Evolutionary conservation across 2,113 vertebrate genomes (phyloP), one percentile per base, ranked within the genome.

Genomic region (Vulpes ferrilata): DNA sequence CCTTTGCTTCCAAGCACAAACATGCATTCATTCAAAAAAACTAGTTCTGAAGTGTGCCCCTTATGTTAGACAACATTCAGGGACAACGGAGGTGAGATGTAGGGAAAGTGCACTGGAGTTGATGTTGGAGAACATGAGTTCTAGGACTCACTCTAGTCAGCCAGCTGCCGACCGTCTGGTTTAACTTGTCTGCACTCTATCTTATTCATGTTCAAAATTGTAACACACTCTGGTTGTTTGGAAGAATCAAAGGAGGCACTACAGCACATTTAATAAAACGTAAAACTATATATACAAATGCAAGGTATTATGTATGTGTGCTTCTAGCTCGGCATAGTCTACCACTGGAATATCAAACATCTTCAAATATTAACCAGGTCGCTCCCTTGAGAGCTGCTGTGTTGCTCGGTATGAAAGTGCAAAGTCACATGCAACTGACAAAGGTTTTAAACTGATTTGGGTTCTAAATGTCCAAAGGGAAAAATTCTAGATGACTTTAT

Each of bases 21-120:
- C 15, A 35, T 19, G 1, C 2, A 83, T 59, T 64, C 20, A 60
- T 59, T 59, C 1, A 32, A 48, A 43, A 55, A 64, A 55, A 25
- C 3, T 27, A 38, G 62, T 43, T 51, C 43, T 7, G 20, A 73
- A n/a, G 12, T 7, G 23, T 19, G 27, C 10, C 35, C 35, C 11
- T 11, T 0, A 12, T 35, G 13, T 53, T 48, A 74, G 55, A 15
- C 20, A 1, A 74, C 1, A 59, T 19, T n/a, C 64, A 32, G 64
- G 53, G 53, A 71, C 13, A 9, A 15, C 51, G 11, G 4, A 43
- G 25, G 27, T 16, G 71, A 7, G 55, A 23, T 2, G 11, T 0
- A 12, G 30, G 59, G 38, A 7, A 64, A 16, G 1, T 17, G 27
- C 27, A 1, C 0, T 8, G 59, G 30, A 51, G 1, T 0, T 7